These are phyloP conservation scores for Microcebus murinus DNA, from an alignment of 2,113 vertebrate species.

Conservation along the genomic window DNA sequence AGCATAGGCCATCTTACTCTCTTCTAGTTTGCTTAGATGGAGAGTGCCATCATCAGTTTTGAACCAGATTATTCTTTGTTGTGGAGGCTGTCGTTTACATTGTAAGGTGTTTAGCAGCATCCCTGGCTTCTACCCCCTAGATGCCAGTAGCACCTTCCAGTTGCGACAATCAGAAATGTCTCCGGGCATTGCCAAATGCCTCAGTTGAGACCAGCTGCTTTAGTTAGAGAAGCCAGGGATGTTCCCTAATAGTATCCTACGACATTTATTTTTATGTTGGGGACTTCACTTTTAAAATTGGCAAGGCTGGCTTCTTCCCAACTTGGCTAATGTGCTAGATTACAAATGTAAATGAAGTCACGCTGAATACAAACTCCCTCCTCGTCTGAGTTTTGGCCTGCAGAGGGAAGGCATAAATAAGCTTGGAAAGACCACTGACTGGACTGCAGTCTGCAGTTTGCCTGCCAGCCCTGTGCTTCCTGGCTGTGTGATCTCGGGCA, in stretches of 20 bases:
- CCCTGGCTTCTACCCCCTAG: not conserved
- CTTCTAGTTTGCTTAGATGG: not conserved
- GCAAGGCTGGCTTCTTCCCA: conserved; percentile 33
- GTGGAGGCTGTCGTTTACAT: not conserved
- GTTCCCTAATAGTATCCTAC: not conserved
- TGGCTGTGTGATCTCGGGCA: not conserved
- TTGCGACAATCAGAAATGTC: no score
- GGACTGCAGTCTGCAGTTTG: not conserved
- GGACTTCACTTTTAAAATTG: conserved; percentile 61
- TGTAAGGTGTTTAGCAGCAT: not conserved
- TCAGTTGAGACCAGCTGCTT: conserved; percentile 8
- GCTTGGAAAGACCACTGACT: not conserved
- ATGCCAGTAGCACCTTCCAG: not conserved
- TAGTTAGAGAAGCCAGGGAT: not conserved
- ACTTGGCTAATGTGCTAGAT: conserved; percentile 4
- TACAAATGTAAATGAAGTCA: conserved; percentile 48
- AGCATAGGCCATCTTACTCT: not conserved
- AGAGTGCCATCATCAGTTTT: not conserved
- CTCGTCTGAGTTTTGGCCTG: conserved; percentile 15
- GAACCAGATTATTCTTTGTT: not conserved
- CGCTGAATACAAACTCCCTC: not conserved
- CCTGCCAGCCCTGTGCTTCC: conserved; percentile 14
- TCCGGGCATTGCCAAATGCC: not conserved
- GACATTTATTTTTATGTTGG: conserved; percentile 47
- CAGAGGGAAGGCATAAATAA: conserved; percentile 47